Evolutionary conservation across 2,113 vertebrate species (phyloP).

Genomic region (Malurus cyaneus): DNA sequence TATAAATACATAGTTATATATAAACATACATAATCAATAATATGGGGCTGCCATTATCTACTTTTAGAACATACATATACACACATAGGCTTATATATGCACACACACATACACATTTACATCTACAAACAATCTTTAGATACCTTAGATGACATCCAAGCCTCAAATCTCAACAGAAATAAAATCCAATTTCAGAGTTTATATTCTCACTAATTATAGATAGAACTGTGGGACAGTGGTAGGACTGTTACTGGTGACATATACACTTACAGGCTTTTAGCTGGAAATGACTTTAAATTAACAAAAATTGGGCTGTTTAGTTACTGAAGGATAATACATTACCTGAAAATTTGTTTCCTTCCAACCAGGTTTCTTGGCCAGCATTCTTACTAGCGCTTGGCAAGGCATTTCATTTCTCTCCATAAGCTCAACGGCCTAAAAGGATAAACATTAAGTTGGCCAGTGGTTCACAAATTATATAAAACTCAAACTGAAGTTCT

Average conservation of each 20-base stretch:
- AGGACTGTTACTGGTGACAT: neutral
- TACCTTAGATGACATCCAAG: neutral
- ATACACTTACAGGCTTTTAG: neutral
- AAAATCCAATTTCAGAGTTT: neutral
- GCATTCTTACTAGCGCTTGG: slow-evolving; percentile 93
- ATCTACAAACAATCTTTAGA: neutral
- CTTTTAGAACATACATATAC: neutral
- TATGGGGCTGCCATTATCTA: neutral
- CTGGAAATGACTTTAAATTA: neutral
- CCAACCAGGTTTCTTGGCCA: slow-evolving; percentile 98
- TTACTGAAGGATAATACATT: neutral
- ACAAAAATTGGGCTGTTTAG: neutral
- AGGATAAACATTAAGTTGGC: neutral
- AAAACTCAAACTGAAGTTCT: neutral
- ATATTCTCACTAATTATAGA: neutral
- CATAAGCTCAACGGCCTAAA: slow-evolving; percentile 92
- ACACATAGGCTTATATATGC: neutral
- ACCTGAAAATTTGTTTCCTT: slow-evolving; percentile 99
- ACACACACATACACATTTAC: neutral
- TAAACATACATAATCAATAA: neutral
- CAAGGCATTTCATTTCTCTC: slow-evolving; percentile 89
- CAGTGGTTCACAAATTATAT: neutral
- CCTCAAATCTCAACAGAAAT: neutral
- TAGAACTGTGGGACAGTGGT: neutral
- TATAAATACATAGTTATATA: neutral